These are phyloP conservation scores for Ageneiosus marmoratus DNA, from an alignment of 2,113 vertebrate genomes.

Conservation along the genomic window DNA sequence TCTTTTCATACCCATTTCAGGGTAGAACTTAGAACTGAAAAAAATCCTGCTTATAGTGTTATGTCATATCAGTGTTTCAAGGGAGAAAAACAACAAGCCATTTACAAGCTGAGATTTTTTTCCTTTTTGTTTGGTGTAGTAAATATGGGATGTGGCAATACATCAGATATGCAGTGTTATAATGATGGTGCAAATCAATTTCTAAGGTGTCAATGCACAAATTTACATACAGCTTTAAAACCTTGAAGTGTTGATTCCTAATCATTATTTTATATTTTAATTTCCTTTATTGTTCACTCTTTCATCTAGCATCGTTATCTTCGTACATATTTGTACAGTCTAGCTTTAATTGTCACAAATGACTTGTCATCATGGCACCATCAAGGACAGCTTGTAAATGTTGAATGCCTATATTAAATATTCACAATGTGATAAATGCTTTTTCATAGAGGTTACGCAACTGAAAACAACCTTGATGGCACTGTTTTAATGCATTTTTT, in stretches of 20 bases:
- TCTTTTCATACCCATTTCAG: conserved; percentile 18
- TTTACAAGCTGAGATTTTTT: background rate
- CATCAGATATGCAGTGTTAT: conserved; percentile 13
- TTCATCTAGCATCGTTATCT: conserved; percentile 4
- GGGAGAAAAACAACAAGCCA: background rate
- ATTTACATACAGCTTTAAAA: background rate
- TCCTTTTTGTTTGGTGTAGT: background rate
- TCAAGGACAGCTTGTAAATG: conserved; percentile 2
- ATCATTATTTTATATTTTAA: background rate
- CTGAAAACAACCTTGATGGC: background rate
- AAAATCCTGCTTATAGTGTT: conserved; percentile 7
- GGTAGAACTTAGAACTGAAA: background rate
- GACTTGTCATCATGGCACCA: background rate
- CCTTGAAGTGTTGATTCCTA: background rate
- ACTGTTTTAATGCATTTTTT: background rate
- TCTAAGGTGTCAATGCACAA: conserved; percentile 2
- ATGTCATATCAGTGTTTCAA: background rate
- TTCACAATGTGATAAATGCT: background rate
- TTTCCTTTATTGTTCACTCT: background rate
- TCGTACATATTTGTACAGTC: conserved; percentile 2
- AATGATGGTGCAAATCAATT: conserved; percentile 7
- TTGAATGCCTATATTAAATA: background rate
- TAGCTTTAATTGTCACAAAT: background rate
- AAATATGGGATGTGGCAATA: conserved; percentile 1
- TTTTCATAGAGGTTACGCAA: background rate